phyloP scores from a whole-genome alignment of 2,113 vertebrate species.

The Xiphophorus couchianus region DNA sequence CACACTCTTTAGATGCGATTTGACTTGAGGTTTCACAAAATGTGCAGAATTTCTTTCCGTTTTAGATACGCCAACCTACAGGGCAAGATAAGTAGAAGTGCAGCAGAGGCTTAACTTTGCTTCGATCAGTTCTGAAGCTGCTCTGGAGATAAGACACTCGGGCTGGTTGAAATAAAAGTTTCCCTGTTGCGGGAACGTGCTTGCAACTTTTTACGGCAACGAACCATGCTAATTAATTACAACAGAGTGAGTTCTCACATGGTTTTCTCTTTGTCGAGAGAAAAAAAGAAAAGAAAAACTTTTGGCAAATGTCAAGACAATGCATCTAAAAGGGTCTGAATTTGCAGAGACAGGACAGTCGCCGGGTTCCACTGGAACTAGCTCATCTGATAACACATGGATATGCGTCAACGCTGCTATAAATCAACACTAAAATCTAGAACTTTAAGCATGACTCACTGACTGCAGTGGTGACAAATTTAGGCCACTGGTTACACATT shows the following conservation, averaged over 20 bases:
- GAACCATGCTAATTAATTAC: conserved; percentile 7
- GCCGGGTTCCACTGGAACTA: neutral
- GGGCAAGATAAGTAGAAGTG: neutral
- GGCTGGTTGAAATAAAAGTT: conserved; percentile 24
- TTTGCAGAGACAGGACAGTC: neutral
- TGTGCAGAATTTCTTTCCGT: neutral
- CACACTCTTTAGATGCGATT: neutral
- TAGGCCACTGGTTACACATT: conserved; percentile 10
- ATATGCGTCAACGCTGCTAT: neutral
- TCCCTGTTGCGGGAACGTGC: neutral
- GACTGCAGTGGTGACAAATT: conserved; percentile 17
- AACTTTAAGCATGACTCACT: conserved; percentile 9
- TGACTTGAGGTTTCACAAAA: too few relatives aligned
- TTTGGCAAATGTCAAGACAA: neutral
- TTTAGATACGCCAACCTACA: neutral
- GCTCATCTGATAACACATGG: neutral
- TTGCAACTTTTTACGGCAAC: conserved; percentile 2
- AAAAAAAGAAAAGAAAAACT: neutral
- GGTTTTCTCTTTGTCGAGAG: conserved; percentile 2
- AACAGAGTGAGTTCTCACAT: neutral
- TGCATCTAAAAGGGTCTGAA: neutral
- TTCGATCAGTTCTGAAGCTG: conserved; percentile 1
- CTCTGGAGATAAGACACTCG: neutral
- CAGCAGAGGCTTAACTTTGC: neutral
- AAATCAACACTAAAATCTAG: conserved; percentile 16